A percentile compares a stretch with the other conserved stretches of the same genome.
These are phyloP conservation scores for Hyphantria cunea DNA, from an alignment of 1,140 invertebrate species.

Conservation along the genomic window DNA sequence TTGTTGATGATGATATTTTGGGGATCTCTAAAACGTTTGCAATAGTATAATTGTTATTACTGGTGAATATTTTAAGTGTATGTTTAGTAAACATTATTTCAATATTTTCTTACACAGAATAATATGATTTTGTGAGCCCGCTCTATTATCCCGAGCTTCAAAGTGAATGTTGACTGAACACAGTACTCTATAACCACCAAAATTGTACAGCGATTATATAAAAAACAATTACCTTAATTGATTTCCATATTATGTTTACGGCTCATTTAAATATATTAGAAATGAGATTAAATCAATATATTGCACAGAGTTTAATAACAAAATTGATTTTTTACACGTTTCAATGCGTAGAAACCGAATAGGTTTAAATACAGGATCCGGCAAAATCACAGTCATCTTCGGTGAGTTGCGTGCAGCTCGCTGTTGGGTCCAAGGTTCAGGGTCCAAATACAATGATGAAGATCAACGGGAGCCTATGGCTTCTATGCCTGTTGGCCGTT, in stretches of 20 bases:
- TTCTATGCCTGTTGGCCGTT: constrained; percentile 29
- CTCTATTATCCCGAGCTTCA: too few species aligned
- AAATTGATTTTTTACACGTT: constrained; percentile 52
- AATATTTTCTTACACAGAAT: too few species aligned
- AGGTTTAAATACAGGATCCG: constrained; percentile 47
- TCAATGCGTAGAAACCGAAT: constrained; percentile 38
- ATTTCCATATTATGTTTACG: constrained; percentile 22
- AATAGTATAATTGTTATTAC: too few species aligned
- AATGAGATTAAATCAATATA: constrained; percentile 40
- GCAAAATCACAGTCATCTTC: constrained; percentile 42
- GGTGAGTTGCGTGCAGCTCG: constrained; percentile 52
- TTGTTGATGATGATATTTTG: too few species aligned
- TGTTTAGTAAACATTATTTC: too few species aligned
- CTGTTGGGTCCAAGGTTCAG: constrained; percentile 44
- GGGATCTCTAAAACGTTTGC: too few species aligned
- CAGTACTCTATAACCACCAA: too few species aligned
- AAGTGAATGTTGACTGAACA: too few species aligned
- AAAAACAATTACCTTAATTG: constrained; percentile 14
- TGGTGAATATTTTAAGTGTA: too few species aligned
- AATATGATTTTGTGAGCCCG: too few species aligned
- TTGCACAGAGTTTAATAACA: constrained; percentile 52
- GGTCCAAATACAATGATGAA: constrained; percentile 19
- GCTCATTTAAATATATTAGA: constrained; percentile 43
- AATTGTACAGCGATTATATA: not conserved
- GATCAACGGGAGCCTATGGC: constrained; percentile 26